A percentile compares a stretch with the other conserved stretches of the same genome.
Conservation (phyloP, 2,113 vertebrate genomes). For the Caracal caracal region DNA sequence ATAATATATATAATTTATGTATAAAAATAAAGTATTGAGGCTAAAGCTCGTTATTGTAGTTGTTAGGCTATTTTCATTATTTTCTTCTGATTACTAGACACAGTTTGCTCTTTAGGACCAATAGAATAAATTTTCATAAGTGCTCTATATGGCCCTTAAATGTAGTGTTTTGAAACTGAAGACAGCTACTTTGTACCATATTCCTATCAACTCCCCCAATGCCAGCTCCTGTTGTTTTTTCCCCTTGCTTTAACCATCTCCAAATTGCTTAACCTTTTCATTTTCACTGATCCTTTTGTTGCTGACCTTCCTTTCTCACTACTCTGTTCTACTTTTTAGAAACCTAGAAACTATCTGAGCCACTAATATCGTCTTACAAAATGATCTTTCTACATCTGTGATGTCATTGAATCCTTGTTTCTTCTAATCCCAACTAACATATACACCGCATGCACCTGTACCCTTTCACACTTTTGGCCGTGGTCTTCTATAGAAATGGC, state of each 20-base stretch:
- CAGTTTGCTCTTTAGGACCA: background rate
- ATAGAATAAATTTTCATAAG: background rate
- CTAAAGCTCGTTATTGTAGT: background rate
- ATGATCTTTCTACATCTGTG: background rate
- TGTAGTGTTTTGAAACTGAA: background rate
- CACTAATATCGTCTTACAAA: background rate
- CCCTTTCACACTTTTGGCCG: background rate
- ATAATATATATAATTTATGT: background rate
- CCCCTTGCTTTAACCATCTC: background rate
- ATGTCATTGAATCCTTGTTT: background rate
- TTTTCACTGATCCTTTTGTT: background rate
- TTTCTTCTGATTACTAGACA: background rate
- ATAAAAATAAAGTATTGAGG: background rate
- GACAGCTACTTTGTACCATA: background rate
- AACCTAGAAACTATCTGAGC: background rate
- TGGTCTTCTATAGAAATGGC: background rate
- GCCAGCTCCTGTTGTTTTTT: background rate
- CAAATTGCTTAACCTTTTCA: background rate
- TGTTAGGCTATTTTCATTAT: background rate
- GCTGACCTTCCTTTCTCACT: background rate
- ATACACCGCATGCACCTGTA: background rate
- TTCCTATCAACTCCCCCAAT: background rate
- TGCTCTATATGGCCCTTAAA: background rate
- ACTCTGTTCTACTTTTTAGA: background rate
- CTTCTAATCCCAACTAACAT: background rate